A percentile compares a stretch with the other conserved stretches of the same genome.
Evolutionary conservation across 2,113 vertebrate species (phyloP).

Genomic region (Nycticebus coucang): DNA sequence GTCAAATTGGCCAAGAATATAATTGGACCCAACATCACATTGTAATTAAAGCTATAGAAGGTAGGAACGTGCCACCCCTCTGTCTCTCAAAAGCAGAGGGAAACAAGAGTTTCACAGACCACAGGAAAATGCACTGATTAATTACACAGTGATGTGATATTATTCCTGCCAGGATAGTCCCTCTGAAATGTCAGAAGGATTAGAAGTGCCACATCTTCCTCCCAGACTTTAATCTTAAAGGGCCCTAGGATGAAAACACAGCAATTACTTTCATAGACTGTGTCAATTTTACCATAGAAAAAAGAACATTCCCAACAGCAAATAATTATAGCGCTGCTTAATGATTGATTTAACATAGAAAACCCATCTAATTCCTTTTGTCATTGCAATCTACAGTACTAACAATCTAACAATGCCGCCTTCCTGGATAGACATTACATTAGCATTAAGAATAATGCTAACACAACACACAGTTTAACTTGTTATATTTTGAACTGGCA

Average conservation of each 20-base stretch:
- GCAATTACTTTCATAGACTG: slow-evolving; percentile 84
- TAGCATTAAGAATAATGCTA: slow-evolving; percentile 84
- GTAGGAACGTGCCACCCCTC: slow-evolving; percentile 70
- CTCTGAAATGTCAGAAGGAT: slow-evolving; percentile 87
- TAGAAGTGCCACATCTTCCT: slow-evolving; percentile 83
- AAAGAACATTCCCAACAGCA: slow-evolving; percentile 84
- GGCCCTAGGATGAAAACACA: slow-evolving; percentile 84
- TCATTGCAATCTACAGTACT: slow-evolving; percentile 84
- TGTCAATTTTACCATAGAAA: slow-evolving; percentile 85
- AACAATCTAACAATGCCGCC: slow-evolving; percentile 82
- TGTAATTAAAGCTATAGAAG: slow-evolving; percentile 83
- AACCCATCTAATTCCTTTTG: slow-evolving; percentile 86
- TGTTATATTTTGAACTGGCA: slow-evolving; percentile 80
- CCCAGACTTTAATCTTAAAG: slow-evolving; percentile 83
- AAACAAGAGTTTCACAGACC: slow-evolving; percentile 81
- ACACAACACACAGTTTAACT: slow-evolving; percentile 82
- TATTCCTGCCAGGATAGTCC: slow-evolving; percentile 83
- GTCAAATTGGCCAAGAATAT: slow-evolving; percentile 80
- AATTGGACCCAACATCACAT: slow-evolving; percentile 79
- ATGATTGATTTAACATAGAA: slow-evolving; percentile 88
- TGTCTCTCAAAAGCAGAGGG: slow-evolving; percentile 78
- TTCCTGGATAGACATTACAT: slow-evolving; percentile 79
- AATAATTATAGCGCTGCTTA: slow-evolving; percentile 87
- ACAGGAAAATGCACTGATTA: slow-evolving; percentile 80
- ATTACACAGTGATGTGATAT: slow-evolving; percentile 84